Evolutionary conservation across 2,113 vertebrate species (phyloP).

Genomic region (Channa argus): DNA sequence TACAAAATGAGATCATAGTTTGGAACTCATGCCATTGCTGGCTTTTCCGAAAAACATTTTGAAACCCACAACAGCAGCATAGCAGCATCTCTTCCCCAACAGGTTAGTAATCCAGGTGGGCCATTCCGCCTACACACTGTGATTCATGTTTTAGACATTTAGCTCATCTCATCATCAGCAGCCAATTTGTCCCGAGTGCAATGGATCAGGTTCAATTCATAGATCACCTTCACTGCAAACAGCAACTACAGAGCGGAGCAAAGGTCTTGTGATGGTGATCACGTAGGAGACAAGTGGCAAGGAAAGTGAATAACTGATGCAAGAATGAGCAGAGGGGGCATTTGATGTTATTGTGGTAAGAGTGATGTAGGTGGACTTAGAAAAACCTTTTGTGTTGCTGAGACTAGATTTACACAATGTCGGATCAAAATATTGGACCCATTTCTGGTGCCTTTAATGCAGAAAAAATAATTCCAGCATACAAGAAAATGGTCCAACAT

Average conservation of each 20-base stretch:
- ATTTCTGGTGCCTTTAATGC: too few species aligned
- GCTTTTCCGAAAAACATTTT: conserved; percentile 39
- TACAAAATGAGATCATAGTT: conserved; percentile 36
- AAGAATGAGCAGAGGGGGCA: background rate
- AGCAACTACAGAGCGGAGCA: conserved; percentile 5
- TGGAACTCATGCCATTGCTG: conserved; percentile 16
- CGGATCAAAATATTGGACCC: too few species aligned
- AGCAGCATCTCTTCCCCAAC: conserved; percentile 48
- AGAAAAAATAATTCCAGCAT: background rate
- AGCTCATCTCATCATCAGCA: conserved; percentile 52
- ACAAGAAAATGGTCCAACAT: background rate
- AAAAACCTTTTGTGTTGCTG: conserved; percentile 7
- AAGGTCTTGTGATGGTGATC: conserved; percentile 17
- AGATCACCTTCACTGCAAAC: conserved; percentile 37
- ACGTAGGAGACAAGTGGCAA: conserved; percentile 35
- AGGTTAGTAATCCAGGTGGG: conserved; percentile 72
- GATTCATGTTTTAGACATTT: conserved; percentile 69
- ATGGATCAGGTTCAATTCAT: conserved; percentile 33
- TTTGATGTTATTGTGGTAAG: conserved; percentile 4
- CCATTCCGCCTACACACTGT: conserved; percentile 57
- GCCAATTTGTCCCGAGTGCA: conserved; percentile 46
- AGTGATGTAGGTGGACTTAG: conserved; percentile 33
- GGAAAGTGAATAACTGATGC: conserved; percentile 23
- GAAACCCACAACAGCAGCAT: conserved; percentile 49
- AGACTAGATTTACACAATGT: background rate